Conservation (phyloP, 64 coral and sea anemone species). For the Pocillopora damicornis region DNA sequence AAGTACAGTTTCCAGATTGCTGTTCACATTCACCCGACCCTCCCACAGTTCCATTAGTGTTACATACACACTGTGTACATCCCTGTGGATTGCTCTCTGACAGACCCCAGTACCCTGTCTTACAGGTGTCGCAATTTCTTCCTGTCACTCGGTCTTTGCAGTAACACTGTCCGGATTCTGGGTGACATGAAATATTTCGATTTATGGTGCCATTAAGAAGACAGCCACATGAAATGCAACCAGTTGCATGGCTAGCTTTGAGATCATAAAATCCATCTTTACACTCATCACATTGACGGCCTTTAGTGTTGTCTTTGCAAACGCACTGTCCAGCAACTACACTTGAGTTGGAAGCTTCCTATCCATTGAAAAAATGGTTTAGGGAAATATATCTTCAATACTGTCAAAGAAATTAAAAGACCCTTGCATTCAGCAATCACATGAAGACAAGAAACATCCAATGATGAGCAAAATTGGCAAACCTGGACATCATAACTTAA, state of each 20-base stretch:
- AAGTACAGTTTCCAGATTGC: slow-evolving; percentile 80
- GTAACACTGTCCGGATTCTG: slow-evolving; percentile 72
- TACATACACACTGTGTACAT: slow-evolving; percentile 62
- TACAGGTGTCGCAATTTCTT: slow-evolving; percentile 64
- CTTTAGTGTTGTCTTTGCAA: slow-evolving; percentile 70
- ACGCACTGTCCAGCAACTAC: slow-evolving; percentile 85
- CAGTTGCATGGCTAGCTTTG: slow-evolving; percentile 51
- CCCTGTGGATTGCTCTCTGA: slow-evolving; percentile 57
- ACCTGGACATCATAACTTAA: no score
- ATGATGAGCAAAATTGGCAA: no score
- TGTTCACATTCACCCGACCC: slow-evolving; percentile 62
- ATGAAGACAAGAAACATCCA: no score
- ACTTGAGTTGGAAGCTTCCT: slow-evolving; percentile 71
- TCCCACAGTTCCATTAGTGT: slow-evolving; percentile 65
- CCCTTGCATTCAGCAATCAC: no score
- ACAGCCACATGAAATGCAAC: slow-evolving; percentile 80
- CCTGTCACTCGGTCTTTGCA: slow-evolving; percentile 76
- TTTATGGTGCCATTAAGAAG: slow-evolving; percentile 56
- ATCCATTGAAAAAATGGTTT: neutral
- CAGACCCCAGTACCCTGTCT: slow-evolving; percentile 58
- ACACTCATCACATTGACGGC: slow-evolving; percentile 73
- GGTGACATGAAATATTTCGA: slow-evolving; percentile 82
- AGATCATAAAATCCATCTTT: slow-evolving; percentile 86
- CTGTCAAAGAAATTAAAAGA: neutral
- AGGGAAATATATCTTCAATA: neutral